Evolutionary conservation across 1,140 invertebrate species (phyloP), one percentile per base, ranked within the genome.

Genomic region (Plutomurus gul): DNA sequence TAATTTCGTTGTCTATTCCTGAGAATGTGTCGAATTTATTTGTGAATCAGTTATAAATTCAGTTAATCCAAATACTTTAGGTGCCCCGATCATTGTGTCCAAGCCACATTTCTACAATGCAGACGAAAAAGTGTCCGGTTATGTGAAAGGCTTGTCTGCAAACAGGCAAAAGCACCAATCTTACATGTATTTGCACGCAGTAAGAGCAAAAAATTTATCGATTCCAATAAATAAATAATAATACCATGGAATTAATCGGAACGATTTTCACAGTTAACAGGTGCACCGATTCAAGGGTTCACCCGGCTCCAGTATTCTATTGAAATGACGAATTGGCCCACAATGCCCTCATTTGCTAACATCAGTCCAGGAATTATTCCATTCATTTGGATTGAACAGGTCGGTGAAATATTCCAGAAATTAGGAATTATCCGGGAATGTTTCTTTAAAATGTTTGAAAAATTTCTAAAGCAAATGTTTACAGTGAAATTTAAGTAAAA

Each of bases 41-140:
- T 71, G 8, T 72, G 8, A 33, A 33, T 20, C 22, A 10, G 33
- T 37, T 13, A 56, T 11, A 5, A 22, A 2, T 60, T 11, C 40
- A n/a, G n/a, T 70, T 25, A 43, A 20, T 18, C 36, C 22, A 49
- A 3, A n/a, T 13, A n/a, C 20, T 72, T 7, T 43, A 75, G 72
- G 51, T 1, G 13, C 47, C 3, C 73, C 78, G 20, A 65, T 75
- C 7, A 43, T 75, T 36, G 56, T 37, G 25, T 75, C 49, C 4
- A 75, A 79, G 36, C 78, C 78, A n/a, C 78, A 79, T 27, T 79
- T 79, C 47, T 40, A 60, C 8, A 33, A 40, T 51, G 78, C 71
- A 46, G 72, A 79, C 20, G 1, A 16, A 0, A 10, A 3, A 3
- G 39, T 75, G 7, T 33, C 25, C 3, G 30, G 65, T 33, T 7